Evolutionary conservation across 2,113 vertebrate genomes (phyloP).

Genomic region (Procapra przewalskii): DNA sequence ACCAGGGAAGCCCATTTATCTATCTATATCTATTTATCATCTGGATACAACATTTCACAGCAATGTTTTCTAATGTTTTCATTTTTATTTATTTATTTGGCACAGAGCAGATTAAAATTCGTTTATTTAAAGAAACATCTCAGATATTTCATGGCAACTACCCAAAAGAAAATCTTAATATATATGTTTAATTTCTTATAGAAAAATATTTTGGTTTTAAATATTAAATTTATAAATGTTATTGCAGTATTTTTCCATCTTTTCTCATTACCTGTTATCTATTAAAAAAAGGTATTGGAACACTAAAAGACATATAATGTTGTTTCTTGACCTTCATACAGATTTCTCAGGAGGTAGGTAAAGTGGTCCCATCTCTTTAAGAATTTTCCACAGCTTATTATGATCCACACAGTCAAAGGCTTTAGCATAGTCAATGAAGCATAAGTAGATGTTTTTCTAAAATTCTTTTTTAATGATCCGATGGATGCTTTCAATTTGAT

Average conservation of each 20-base stretch:
- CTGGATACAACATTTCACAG: neutral
- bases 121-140: neutral
- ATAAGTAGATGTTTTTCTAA: neutral
- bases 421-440: neutral
- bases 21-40: neutral
- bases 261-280: neutral
- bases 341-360: neutral
- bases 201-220: neutral
- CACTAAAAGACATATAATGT: neutral
- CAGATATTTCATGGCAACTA: neutral
- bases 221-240: neutral
- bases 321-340: neutral
- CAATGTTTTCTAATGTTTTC: neutral
- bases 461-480: neutral
- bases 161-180: neutral
- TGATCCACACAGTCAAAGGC: neutral
- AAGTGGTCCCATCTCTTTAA: neutral
- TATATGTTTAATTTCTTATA: neutral
- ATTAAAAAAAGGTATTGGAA: neutral
- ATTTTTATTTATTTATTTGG: neutral
- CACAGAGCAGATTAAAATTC: neutral
- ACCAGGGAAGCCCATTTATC: neutral
- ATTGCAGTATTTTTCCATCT: neutral
- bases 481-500: neutral
- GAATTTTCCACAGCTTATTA: neutral